phyloP scores from a whole-genome alignment of 2,797 vertebrate species.

The Pteropus rufus region DNA sequence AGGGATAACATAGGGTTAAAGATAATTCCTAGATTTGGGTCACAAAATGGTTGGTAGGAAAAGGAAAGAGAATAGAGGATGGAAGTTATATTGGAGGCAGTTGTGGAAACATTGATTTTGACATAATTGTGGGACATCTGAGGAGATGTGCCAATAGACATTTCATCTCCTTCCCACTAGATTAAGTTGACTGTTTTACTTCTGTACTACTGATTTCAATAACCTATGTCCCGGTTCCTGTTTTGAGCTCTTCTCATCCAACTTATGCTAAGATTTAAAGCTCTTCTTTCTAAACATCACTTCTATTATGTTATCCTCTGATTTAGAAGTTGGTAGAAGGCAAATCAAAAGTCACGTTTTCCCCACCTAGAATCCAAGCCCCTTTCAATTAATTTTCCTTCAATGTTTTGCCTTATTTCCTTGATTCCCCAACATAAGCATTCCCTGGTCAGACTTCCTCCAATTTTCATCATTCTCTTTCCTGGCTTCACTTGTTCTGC shows the following conservation, averaged over 20 bases:
- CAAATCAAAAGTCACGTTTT: background rate
- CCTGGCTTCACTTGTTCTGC: background rate
- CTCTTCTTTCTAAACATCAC: background rate
- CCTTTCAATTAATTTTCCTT: background rate
- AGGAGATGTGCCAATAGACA: background rate
- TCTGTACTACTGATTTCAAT: too few relatives aligned
- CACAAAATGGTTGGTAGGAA: background rate
- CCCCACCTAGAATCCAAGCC: background rate
- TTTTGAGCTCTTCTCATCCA: background rate
- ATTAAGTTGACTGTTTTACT: background rate
- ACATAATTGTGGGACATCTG: background rate
- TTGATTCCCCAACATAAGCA: background rate
- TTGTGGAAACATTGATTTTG: background rate
- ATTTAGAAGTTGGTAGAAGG: background rate
- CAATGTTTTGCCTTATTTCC: background rate
- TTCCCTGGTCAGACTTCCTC: background rate
- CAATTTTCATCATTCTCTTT: background rate
- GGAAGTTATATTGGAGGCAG: background rate
- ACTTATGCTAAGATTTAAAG: background rate
- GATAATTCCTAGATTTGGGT: background rate
- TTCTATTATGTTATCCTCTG: background rate
- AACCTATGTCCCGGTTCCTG: background rate
- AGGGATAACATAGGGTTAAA: background rate
- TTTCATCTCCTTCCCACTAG: background rate
- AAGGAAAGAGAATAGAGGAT: background rate